phyloP scores from a whole-genome alignment of 2,113 vertebrate genomes.

The Saguinus midas region DNA sequence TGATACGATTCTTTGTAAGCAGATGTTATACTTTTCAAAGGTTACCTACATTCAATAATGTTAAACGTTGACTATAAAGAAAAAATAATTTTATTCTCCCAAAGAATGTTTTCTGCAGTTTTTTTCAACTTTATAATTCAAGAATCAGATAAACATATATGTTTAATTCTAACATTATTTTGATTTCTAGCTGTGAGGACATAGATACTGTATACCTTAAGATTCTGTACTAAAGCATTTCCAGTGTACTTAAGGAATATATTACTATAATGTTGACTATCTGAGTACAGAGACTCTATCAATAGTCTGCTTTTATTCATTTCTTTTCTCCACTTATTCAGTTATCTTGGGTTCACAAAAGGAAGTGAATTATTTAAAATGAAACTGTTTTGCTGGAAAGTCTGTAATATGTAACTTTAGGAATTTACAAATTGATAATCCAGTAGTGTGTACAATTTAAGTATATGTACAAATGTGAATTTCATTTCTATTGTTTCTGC shows the following conservation, averaged over 20 bases:
- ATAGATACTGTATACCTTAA: background rate
- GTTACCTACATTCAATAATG: background rate
- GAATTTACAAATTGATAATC: slow-evolving; percentile 28
- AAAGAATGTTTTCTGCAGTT: background rate
- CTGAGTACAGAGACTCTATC: background rate
- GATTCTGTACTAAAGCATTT: background rate
- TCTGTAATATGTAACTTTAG: background rate
- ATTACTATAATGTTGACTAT: background rate
- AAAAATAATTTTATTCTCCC: background rate
- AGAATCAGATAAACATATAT: background rate
- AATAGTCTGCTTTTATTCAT: slow-evolving; percentile 1
- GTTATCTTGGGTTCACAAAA: background rate
- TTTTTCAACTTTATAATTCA: background rate
- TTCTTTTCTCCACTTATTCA: background rate
- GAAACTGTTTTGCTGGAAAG: background rate
- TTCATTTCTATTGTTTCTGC: background rate
- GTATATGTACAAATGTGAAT: background rate
- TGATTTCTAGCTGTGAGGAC: background rate
- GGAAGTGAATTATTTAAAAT: background rate
- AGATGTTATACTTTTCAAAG: background rate
- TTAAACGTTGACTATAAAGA: background rate
- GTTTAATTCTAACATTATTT: background rate
- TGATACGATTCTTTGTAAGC: background rate
- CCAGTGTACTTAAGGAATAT: background rate
- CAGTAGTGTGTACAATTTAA: background rate